Evolutionary conservation across 30 jellyfish, hydroid and myxozoan species (phyloP), one percentile per base, ranked within the genome.

Genomic region (Clytia hemisphaerica): DNA sequence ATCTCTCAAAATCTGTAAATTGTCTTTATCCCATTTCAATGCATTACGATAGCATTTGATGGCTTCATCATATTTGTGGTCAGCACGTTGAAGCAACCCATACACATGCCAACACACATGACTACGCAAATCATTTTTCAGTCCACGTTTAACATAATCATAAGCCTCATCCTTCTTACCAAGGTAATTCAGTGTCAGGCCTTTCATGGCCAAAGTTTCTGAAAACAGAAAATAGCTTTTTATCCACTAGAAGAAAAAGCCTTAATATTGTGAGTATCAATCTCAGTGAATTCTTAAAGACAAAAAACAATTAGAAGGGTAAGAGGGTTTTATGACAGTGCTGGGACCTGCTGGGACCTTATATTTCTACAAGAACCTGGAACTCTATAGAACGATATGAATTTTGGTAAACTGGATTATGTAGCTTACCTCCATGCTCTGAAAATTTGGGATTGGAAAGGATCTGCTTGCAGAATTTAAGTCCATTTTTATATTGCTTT

Each of bases 371-470:
- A n/a, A n/a, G n/a, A n/a, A n/a, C n/a, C n/a, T n/a, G n/a, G n/a
- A n/a, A n/a, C n/a, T n/a, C n/a, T n/a, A n/a, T n/a, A n/a, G n/a
- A n/a, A n/a, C n/a, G n/a, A n/a, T n/a, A n/a, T n/a, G n/a, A n/a
- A n/a, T n/a, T n/a, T n/a, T n/a, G n/a, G n/a, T n/a, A n/a, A n/a
- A n/a, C n/a, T n/a, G n/a, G n/a, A n/a, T n/a, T n/a, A n/a, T n/a
- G n/a, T n/a, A n/a, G n/a, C n/a, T 6, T 46, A 88, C 97, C 97
- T 51, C 97, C 97, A 81, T 88, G 97, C 34, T 88, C 97, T 48
- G 94, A 93, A 88, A 27, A 88, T 58, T 88, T 88, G 19, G 97
- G 97, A 38, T 88, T 88, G 16, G 95, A 73, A 44, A 88, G 72
- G 34, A 88, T 88, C 62, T 88, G 97, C 72, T 88, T 88, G 83